Conservation (phyloP, 2,888 invertebrate genomes). For the Eupithecia subumbrata region DNA sequence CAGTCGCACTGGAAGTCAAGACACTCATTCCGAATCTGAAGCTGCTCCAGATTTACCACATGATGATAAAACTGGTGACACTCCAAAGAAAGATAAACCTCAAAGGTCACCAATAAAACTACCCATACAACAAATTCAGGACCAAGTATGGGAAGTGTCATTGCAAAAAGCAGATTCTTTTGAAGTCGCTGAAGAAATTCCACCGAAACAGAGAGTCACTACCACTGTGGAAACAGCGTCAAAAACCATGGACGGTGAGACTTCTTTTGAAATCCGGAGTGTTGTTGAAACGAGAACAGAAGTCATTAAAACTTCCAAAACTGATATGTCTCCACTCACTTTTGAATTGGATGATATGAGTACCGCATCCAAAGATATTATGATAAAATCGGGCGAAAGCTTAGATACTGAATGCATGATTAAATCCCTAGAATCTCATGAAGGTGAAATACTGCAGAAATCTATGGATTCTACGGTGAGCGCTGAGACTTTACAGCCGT, state of each 20-base stretch:
- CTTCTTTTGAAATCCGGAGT: constrained; percentile 60
- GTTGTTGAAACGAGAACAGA: constrained; percentile 62
- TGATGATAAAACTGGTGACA: constrained; percentile 71
- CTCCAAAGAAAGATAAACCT: constrained; percentile 70
- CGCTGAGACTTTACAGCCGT: constrained; percentile 80
- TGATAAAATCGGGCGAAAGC: constrained; percentile 82
- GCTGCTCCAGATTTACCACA: constrained; percentile 79
- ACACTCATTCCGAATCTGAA: constrained; percentile 84
- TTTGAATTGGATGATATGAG: constrained; percentile 75
- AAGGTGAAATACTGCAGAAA: constrained; percentile 79
- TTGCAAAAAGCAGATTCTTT: constrained; percentile 72
- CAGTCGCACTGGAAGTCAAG: constrained; percentile 82
- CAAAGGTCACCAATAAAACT: constrained; percentile 74
- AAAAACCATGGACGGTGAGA: constrained; percentile 63
- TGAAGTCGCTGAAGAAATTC: constrained; percentile 66
- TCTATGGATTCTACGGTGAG: constrained; percentile 82
- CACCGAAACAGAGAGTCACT: constrained; percentile 56
- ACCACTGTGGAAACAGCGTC: constrained; percentile 54
- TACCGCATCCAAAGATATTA: constrained; percentile 75
- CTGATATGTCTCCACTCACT: constrained; percentile 72
- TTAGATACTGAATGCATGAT: constrained; percentile 81
- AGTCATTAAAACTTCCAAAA: constrained; percentile 62
- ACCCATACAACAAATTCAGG: constrained; percentile 75
- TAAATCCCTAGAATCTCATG: constrained; percentile 80
- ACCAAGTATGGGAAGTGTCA: constrained; percentile 78